These are phyloP conservation scores for Thrips palmi DNA, from an alignment of 1,140 invertebrate species.

Conservation along the genomic window DNA sequence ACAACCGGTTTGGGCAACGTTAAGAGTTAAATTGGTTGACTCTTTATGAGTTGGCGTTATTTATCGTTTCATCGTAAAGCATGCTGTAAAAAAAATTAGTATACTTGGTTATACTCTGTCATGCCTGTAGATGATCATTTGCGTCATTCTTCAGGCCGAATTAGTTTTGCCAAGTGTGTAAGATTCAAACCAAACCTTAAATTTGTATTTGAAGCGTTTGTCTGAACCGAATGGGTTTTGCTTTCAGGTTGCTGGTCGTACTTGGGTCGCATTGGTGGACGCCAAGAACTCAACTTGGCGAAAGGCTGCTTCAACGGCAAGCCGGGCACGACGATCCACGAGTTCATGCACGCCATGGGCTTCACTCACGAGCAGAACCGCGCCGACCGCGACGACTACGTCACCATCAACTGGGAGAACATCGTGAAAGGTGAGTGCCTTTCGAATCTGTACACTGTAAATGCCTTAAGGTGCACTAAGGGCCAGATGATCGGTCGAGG, in stretches of 20 bases:
- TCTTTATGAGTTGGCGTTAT: too few relatives aligned
- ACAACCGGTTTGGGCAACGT: too few relatives aligned
- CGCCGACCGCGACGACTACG: slow-evolving; percentile 40
- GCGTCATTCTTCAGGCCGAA: too few relatives aligned
- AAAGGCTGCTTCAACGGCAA: slow-evolving; percentile 31
- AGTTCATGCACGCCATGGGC: slow-evolving; percentile 44
- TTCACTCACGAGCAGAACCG: slow-evolving; percentile 49
- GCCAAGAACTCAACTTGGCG: slow-evolving; percentile 36
- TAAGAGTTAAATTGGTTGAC: too few relatives aligned
- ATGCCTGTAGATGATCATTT: too few relatives aligned
- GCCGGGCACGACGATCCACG: slow-evolving; percentile 39
- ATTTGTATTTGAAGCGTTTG: too few relatives aligned
- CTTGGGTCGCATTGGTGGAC: slow-evolving; percentile 31
- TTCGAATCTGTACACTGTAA: neutral
- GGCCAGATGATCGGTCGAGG: slow-evolving; percentile 19
- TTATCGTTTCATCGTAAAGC: too few relatives aligned
- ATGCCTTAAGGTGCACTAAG: slow-evolving; percentile 10
- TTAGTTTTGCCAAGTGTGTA: too few relatives aligned
- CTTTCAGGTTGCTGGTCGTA: slow-evolving; percentile 34
- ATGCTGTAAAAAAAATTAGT: too few relatives aligned
- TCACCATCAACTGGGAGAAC: slow-evolving; percentile 40
- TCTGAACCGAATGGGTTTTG: too few relatives aligned
- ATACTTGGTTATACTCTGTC: too few relatives aligned
- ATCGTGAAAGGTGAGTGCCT: slow-evolving; percentile 27
- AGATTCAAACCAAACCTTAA: too few relatives aligned